A percentile compares a stretch with the other conserved stretches of the same genome.
Evolutionary conservation across 92 coral and sea anemone genomes (phyloP).

Genomic region (Virgularia gustaviana): DNA sequence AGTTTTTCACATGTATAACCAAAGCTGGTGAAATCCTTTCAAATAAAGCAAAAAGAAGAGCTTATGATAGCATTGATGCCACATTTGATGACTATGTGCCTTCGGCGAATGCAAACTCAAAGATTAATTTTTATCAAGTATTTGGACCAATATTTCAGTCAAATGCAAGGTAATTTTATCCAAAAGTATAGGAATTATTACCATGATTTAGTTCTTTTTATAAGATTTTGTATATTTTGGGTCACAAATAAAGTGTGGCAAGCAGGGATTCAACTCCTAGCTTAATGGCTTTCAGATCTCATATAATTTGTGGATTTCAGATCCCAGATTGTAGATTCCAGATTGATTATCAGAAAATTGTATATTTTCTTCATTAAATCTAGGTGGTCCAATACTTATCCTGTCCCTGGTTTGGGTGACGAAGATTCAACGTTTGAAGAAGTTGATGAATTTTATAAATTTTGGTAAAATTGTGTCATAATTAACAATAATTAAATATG

Average conservation of each 20-base stretch:
- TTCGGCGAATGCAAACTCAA: conserved; percentile 60
- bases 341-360: background rate
- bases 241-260: too few species aligned
- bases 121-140: conserved; percentile 69
- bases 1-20: conserved; percentile 83
- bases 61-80: conserved; percentile 89
- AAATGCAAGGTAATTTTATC: conserved; percentile 67
- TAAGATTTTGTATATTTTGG: too few species aligned
- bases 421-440: conserved; percentile 79
- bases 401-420: conserved; percentile 79
- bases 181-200: too few species aligned
- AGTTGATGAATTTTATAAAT: conserved; percentile 90
- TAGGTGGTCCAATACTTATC: conserved; percentile 84
- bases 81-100: conserved; percentile 82
- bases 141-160: conserved; percentile 81
- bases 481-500: too few species aligned
- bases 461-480: conserved; percentile 63
- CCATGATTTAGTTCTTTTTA: too few species aligned
- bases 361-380: conserved; percentile 1
- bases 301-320: too few species aligned
- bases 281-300: too few species aligned
- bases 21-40: conserved; percentile 84
- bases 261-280: too few species aligned
- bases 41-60: conserved; percentile 66
- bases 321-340: too few species aligned